Percentiles rank a stretch among this genome's conserved stretches.
Conservation (phyloP, 2,888 invertebrate genomes). For the Agonopterix arenella region DNA sequence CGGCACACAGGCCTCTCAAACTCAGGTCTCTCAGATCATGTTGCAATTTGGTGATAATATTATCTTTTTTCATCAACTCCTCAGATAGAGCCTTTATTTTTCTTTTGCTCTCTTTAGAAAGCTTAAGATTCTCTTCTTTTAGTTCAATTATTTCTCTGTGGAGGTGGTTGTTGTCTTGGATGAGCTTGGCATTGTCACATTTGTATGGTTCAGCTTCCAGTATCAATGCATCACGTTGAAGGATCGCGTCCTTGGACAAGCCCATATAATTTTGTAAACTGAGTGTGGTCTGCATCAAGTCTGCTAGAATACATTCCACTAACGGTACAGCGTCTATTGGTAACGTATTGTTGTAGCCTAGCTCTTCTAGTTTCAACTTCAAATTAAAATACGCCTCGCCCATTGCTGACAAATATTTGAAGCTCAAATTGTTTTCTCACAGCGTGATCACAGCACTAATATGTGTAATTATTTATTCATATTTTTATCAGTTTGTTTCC, state of each 20-base stretch:
- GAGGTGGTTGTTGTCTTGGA: conserved; percentile 85
- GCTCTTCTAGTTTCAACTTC: conserved; percentile 85
- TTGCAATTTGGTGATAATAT: conserved; percentile 54
- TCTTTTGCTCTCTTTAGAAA: conserved; percentile 76
- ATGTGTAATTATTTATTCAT: no score
- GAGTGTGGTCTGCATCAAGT: conserved; percentile 91
- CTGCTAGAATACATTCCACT: conserved; percentile 87
- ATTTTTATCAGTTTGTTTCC: no score
- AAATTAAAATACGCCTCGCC: conserved; percentile 63
- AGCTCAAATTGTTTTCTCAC: no score
- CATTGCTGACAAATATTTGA: conserved; percentile 26
- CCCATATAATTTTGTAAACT: conserved; percentile 90
- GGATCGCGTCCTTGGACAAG: conserved; percentile 81
- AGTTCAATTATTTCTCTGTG: conserved; percentile 80
- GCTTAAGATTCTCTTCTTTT: conserved; percentile 80
- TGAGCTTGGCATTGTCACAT: conserved; percentile 86
- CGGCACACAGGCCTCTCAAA: conserved; percentile 62
- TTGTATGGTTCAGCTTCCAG: conserved; percentile 86
- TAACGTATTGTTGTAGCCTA: conserved; percentile 88
- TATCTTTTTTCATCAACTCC: conserved; percentile 76
- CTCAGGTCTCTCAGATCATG: conserved; percentile 62
- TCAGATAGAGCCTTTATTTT: conserved; percentile 79
- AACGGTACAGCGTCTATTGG: conserved; percentile 86
- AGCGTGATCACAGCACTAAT: no score
- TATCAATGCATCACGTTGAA: conserved; percentile 83